Conservation (phyloP, 2,113 vertebrate genomes). For the Scophthalmus maximus region DNA sequence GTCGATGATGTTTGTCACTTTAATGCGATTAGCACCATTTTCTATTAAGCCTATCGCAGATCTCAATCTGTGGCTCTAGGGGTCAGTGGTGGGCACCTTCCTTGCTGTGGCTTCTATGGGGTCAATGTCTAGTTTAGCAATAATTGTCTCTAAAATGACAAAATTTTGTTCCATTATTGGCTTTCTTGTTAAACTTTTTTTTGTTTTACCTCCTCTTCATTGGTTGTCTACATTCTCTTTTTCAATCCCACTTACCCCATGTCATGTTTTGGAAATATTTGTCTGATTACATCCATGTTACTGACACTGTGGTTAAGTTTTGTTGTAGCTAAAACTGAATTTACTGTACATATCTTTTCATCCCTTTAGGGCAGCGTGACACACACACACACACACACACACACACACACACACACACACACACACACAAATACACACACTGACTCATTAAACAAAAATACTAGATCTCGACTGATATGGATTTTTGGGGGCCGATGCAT, state of each 20-base stretch:
- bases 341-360: too few relatives aligned
- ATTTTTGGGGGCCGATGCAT: too few relatives aligned
- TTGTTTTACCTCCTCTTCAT: neutral
- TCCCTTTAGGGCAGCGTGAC: too few relatives aligned
- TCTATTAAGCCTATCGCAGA: slow-evolving; percentile 62
- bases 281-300: neutral
- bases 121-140: slow-evolving; percentile 40
- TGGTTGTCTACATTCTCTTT: neutral
- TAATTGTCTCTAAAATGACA: slow-evolving; percentile 24
- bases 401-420: too few relatives aligned
- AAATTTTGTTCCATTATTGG: slow-evolving; percentile 1
- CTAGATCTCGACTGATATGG: too few relatives aligned
- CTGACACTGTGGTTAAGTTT: neutral
- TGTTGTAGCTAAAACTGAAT: neutral
- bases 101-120: neutral
- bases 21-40: slow-evolving; percentile 75
- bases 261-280: neutral
- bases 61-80: slow-evolving; percentile 38
- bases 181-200: neutral
- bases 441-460: too few relatives aligned
- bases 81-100: slow-evolving; percentile 24
- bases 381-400: too few relatives aligned
- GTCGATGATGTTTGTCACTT: slow-evolving; percentile 78
- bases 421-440: too few relatives aligned
- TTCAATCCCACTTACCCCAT: neutral